phyloP scores from a whole-genome alignment of 2,888 invertebrate genomes.

The Balanococcus diminutus region DNA sequence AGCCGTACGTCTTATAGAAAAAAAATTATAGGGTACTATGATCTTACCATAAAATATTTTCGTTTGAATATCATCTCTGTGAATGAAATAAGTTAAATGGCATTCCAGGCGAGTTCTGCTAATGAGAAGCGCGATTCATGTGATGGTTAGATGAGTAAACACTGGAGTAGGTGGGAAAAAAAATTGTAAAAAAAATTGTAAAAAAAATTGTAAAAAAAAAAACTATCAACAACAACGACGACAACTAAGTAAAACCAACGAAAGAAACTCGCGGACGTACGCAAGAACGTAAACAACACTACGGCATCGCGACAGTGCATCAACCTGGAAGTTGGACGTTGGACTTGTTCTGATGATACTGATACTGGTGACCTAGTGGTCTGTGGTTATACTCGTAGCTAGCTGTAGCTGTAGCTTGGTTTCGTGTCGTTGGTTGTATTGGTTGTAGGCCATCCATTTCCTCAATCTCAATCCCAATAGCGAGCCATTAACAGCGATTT shows the following conservation, averaged over 20 bases:
- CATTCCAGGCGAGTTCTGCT: conserved; percentile 43
- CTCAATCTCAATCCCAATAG: conserved; percentile 50
- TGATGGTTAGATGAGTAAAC: conserved; percentile 42
- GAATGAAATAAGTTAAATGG: conserved; percentile 1
- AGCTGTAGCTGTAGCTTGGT: conserved; percentile 31
- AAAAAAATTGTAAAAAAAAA: neutral
- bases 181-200: neutral
- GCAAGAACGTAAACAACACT: neutral
- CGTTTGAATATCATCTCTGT: conserved; percentile 53
- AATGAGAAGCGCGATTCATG: conserved; percentile 35
- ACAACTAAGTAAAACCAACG: neutral
- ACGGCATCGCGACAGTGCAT: conserved; percentile 51
- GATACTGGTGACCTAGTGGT: conserved; percentile 53
- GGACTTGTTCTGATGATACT: conserved; percentile 35
- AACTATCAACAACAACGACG: too few species aligned
- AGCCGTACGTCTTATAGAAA: too few species aligned
- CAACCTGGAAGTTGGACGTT: conserved; percentile 39
- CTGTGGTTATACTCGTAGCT: too few species aligned
- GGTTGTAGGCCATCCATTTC: conserved; percentile 53
- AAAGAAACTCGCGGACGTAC: neutral
- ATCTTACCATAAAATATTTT: conserved; percentile 50
- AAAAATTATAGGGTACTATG: too few species aligned
- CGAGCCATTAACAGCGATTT: conserved; percentile 43
- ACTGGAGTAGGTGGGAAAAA: conserved; percentile 20
- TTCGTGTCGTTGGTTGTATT: conserved; percentile 26